Evolutionary conservation across 2,797 vertebrate genomes (phyloP).

Genomic region (Glyptemys insculpta): DNA sequence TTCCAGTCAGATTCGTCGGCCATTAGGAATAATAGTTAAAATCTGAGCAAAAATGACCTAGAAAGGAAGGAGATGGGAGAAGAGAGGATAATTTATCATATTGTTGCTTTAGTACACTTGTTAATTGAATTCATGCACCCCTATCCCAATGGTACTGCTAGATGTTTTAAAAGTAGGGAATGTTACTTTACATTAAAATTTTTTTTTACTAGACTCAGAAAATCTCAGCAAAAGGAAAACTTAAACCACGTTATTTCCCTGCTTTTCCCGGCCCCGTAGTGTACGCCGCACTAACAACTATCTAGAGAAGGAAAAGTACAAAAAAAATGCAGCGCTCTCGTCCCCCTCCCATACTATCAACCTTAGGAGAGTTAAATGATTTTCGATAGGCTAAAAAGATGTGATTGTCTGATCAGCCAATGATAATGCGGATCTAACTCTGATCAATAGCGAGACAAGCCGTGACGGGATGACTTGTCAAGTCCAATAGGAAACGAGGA

Average conservation of each 20-base stretch:
- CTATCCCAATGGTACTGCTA: not conserved
- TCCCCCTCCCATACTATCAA: not conserved
- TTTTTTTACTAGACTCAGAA: not conserved
- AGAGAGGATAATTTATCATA: not conserved
- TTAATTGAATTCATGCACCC: not conserved
- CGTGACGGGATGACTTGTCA: accelerated
- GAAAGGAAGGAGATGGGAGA: no score
- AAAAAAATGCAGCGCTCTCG: accelerated
- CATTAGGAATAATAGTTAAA: not conserved
- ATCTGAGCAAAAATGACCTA: not conserved
- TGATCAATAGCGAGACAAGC: accelerated
- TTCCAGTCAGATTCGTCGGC: not conserved
- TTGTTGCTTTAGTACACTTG: not conserved
- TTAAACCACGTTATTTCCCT: not conserved
- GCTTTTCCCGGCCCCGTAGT: not conserved
- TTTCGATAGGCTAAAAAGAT: not conserved
- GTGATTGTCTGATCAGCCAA: not conserved
- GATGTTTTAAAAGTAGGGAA: not conserved
- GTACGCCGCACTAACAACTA: no score
- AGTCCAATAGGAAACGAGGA: accelerated
- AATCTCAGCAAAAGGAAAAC: not conserved
- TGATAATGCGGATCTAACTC: not conserved
- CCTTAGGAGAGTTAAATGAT: accelerated
- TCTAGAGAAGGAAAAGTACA: no score
- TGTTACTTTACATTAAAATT: not conserved